phyloP scores from a whole-genome alignment of 1,140 invertebrate species.

The Paramacrobiotus metropolitanus region DNA sequence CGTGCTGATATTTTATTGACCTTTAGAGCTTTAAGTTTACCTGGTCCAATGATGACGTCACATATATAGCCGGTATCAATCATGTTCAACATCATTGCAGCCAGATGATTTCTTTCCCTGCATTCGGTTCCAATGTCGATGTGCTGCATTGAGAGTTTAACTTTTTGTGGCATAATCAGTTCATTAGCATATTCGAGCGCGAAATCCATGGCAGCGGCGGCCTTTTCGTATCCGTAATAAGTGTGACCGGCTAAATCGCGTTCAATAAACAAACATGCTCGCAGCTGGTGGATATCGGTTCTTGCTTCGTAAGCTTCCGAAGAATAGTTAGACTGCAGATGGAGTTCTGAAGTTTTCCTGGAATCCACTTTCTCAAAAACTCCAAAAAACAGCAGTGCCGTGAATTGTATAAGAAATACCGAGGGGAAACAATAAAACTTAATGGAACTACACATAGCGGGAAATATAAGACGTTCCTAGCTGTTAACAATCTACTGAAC shows the following conservation, averaged over 20 bases:
- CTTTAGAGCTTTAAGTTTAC: no score
- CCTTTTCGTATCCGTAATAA: neutral
- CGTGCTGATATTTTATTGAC: neutral
- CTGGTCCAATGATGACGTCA: constrained; percentile 1
- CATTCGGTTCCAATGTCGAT: neutral
- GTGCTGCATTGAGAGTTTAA: neutral
- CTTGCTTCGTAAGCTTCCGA: neutral
- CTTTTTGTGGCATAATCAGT: neutral
- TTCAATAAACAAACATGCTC: neutral
- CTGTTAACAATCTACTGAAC: no score
- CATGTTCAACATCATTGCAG: neutral
- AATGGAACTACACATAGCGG: neutral
- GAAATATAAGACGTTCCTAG: no score
- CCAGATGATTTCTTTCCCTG: neutral
- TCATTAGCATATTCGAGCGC: neutral
- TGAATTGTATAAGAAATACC: neutral
- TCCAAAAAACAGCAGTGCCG: neutral
- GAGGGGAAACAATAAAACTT: neutral
- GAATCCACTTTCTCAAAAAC: neutral
- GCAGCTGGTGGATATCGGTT: no score
- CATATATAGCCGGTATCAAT: neutral
- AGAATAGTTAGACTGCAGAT: neutral
- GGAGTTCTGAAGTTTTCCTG: no score
- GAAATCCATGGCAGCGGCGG: neutral
- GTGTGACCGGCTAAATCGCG: neutral